These are phyloP conservation scores for Heptranchias perlo DNA, from an alignment of 2,113 vertebrate species.

Conservation along the genomic window DNA sequence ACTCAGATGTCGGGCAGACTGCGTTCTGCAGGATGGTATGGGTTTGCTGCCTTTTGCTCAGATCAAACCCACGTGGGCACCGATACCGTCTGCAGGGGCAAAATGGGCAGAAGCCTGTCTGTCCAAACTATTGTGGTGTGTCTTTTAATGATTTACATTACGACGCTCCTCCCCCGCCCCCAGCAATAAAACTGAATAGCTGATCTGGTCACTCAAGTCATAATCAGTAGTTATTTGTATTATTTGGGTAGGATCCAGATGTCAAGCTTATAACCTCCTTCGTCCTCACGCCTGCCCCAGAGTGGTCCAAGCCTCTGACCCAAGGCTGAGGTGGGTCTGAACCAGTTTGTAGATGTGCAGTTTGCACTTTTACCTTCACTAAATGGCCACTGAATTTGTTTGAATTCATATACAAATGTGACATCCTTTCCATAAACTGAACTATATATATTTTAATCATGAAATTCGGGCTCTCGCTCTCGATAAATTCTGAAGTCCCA, in stretches of 20 bases:
- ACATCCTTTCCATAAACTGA: neutral
- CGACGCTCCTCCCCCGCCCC: neutral
- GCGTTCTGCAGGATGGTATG: neutral
- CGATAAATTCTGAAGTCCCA: neutral
- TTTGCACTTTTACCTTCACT: neutral
- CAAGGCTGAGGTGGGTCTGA: neutral
- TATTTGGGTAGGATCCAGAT: neutral
- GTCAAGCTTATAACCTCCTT: neutral
- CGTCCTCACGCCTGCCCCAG: neutral
- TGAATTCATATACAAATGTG: neutral
- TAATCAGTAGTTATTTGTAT: neutral
- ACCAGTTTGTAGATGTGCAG: neutral
- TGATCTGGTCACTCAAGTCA: neutral
- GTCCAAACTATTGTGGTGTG: neutral
- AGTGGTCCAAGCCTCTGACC: neutral
- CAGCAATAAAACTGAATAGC: neutral
- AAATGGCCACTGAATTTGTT: neutral
- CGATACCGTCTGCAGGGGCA: neutral
- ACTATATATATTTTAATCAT: too few species aligned
- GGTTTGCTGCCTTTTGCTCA: neutral
- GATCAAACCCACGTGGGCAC: neutral
- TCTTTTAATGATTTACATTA: neutral
- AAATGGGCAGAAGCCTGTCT: neutral
- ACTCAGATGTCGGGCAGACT: neutral
- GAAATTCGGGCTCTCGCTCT: neutral